Base-by-base conservation (phyloP, 2,888 invertebrate genomes). In the Coecobrya sp. region DNA sequence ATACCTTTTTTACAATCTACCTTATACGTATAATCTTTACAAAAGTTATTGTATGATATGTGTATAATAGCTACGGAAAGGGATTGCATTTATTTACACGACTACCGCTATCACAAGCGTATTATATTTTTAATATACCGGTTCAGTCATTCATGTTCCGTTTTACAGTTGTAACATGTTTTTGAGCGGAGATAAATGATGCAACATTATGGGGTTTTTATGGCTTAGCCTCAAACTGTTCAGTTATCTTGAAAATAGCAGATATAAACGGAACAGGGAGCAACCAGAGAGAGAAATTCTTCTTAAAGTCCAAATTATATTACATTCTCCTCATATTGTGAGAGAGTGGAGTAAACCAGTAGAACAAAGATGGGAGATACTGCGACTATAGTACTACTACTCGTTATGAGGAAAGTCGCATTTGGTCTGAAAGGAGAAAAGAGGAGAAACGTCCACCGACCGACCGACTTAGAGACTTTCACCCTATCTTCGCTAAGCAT, bases 101-200 rank as follows among this genome's bases (percentile, higher is more conserved):
- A 42, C n/a, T 22, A 65, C 65, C 55, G 27, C 30, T 65, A 27
- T 65, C 65, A 65, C 27, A 0, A 65, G 27, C 65, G 27, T 27
- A 65, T 65, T 73, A 73, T 73, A 45, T 73, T 73, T 70, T 73
- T 73, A 73, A 73, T 73, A 73, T 45, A 73, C 73, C 73, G 13
- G 45, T 45, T 45, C 45, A 73, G 45, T 73, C 73, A 45, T 73
- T 73, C 45, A 73, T 11, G 45, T 45, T 45, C 45, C 73, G 45
- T 13, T 73, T 19, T 73, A 70, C 70, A 70, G 70, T 70, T 70
- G 42, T 42, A 73, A 65, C 85, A 85, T 85, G 85, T 81, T 81
- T 70, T 73, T 73, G 73, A 73, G 68, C 68, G 68, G 10, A 85
- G 62, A 85, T 85, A 85, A 85, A 85, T 85, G 65, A 85, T 85